Base-by-base conservation (phyloP, 2,113 vertebrate genomes). In the Pituophis catenifer region DNA sequence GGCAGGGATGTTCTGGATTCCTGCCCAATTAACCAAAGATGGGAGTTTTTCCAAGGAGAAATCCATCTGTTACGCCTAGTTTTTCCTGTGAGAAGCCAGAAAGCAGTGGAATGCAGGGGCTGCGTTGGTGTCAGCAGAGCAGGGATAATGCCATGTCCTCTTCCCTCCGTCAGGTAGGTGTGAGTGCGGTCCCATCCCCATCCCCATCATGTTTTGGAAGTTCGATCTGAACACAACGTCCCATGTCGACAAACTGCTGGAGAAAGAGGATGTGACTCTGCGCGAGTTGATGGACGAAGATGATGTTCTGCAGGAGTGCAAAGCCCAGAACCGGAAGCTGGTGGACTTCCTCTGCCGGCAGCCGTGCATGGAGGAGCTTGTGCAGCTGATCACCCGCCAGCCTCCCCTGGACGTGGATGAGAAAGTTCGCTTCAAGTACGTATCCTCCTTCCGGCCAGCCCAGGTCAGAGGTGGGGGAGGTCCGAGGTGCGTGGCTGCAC, bases 161-260 rank as follows among this genome's bases (percentile, higher is more conserved):
- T 24, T 57, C 23, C 19, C 19, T 17, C 6, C 48, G 1, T 9
- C 0, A 93, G 93, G 0, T 94, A 99, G 99, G 94, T 96, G 95
- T 95, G 94, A 95, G 96, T 94, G 97, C 8, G 24, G 58, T 3
- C 9, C 24, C 94, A 96, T 96, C 8, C 9, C 24, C 94, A 96
- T 96, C 95, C 96, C 96, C 98, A 98, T 95, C 97, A 99, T 99
- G 99, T 99, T 99, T 98, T 99, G 99, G 99, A 99, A 99, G 98
- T 99, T 99, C 59, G 99, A 99, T 97, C 92, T 99, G 97, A 99
- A 99, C 96, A 98, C 98, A 62, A 98, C 98, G 75, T 99, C 99
- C 17, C 99, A 99, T 26, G 98, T 99, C 10, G 99, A 99, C 97
- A 99, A 99, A 97, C 98, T 99, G 97, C 98, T 99, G 97, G 99